Evolutionary conservation across 2,113 vertebrate genomes (phyloP).

Genomic region (Tragelaphus buxtoni): DNA sequence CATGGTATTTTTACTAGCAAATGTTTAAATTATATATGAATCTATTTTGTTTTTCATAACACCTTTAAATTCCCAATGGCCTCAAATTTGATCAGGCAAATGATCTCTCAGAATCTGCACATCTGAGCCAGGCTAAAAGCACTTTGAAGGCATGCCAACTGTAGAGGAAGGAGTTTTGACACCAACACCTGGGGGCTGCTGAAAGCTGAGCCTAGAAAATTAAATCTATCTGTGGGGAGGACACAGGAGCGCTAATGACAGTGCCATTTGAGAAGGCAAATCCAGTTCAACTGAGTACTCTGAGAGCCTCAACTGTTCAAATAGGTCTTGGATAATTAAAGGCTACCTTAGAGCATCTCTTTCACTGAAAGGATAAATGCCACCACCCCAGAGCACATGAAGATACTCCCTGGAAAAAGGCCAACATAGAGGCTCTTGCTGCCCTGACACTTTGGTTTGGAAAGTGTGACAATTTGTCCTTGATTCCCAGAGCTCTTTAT

Average conservation of each 20-base stretch:
- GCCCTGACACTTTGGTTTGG: neutral
- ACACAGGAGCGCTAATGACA: neutral
- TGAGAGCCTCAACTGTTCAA: neutral
- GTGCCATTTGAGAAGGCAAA: neutral
- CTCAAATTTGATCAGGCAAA: neutral
- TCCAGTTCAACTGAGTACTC: neutral
- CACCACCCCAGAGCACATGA: fast-evolving
- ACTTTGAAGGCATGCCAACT: fast-evolving
- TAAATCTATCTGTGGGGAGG: neutral
- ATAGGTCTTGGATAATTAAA: neutral
- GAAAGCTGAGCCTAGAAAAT: neutral
- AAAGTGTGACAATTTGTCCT: neutral
- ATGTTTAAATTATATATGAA: neutral
- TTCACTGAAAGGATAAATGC: neutral
- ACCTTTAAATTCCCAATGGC: neutral
- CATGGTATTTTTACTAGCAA: neutral
- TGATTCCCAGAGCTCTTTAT: neutral
- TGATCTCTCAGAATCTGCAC: neutral
- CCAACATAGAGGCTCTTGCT: fast-evolving
- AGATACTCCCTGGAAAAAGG: fast-evolving
- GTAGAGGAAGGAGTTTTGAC: neutral
- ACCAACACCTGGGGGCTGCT: neutral
- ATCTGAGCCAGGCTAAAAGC: neutral
- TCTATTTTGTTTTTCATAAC: neutral
- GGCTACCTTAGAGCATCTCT: neutral